These are phyloP conservation scores for Andinoacara biseriatus DNA, from an alignment of 2,113 vertebrate genomes.

Conservation along the genomic window DNA sequence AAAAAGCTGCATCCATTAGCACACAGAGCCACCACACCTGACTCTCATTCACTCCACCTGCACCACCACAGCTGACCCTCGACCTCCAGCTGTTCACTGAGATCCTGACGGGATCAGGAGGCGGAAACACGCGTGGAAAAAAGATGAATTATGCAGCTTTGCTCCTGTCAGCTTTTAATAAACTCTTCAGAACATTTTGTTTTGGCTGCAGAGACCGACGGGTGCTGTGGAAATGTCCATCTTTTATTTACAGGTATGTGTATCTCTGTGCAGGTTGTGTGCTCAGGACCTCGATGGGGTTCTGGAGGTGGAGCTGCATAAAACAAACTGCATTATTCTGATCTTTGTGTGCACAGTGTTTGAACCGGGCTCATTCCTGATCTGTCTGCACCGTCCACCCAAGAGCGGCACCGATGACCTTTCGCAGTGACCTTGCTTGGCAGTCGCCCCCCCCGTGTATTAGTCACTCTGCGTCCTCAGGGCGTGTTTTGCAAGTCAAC, in stretches of 20 bases:
- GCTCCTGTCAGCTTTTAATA: neutral
- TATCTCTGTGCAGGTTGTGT: too few relatives aligned
- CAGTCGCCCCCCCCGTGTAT: constrained; percentile 3
- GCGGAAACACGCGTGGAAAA: neutral
- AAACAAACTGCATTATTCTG: too few relatives aligned
- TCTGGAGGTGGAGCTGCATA: too few relatives aligned
- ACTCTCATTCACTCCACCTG: neutral
- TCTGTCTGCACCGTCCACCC: neutral
- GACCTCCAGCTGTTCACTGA: neutral
- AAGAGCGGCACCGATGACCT: constrained; percentile 16
- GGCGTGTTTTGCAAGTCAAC: constrained; percentile 62
- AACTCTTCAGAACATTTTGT: neutral
- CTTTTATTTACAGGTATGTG: too few relatives aligned
- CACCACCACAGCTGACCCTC: neutral
- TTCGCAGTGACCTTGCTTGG: constrained; percentile 47
- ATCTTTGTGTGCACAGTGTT: too few relatives aligned
- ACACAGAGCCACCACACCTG: constrained; percentile 21
- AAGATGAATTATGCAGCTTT: neutral
- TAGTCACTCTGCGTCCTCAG: constrained; percentile 5
- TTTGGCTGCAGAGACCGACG: too few relatives aligned
- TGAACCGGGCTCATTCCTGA: neutral
- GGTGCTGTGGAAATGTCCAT: too few relatives aligned
- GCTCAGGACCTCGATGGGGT: too few relatives aligned
- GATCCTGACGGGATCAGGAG: neutral
- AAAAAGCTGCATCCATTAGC: neutral